Evolutionary conservation across 2,113 vertebrate genomes (phyloP).

Genomic region (Octodon degus): DNA sequence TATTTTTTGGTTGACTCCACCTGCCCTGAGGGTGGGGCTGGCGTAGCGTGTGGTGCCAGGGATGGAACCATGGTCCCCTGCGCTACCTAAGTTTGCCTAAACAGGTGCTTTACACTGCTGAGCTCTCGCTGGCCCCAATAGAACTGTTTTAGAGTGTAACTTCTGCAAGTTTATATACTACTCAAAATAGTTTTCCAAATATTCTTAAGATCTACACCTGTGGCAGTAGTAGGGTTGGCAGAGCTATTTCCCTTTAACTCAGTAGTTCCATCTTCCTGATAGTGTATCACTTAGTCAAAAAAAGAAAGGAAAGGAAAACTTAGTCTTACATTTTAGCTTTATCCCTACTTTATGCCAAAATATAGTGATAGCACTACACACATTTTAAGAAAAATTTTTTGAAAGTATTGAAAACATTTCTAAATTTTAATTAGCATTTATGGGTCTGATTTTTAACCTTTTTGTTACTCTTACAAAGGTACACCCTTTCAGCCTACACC

Average conservation of each 20-base stretch:
- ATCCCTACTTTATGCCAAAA: conserved; percentile 19
- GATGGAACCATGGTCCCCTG: too few species aligned
- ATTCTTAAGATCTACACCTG: neutral
- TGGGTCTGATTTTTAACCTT: conserved; percentile 17
- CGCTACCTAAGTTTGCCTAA: too few species aligned
- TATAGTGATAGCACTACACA: neutral
- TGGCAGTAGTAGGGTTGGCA: neutral
- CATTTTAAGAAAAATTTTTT: neutral
- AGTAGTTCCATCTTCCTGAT: neutral
- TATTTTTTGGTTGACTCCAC: too few species aligned
- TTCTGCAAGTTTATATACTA: neutral
- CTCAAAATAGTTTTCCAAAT: conserved; percentile 27
- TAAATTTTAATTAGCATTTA: neutral
- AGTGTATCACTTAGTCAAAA: conserved; percentile 16
- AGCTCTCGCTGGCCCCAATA: neutral
- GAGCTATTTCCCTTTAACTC: conserved; percentile 3
- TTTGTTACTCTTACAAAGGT: neutral
- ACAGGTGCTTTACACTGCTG: too few species aligned
- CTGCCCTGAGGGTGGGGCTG: too few species aligned
- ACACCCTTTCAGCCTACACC: neutral
- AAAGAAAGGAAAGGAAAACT: neutral
- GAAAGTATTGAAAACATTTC: conserved; percentile 23
- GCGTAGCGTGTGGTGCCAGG: too few species aligned
- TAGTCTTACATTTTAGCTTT: conserved; percentile 30
- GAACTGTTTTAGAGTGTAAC: neutral